A percentile compares a stretch with the other conserved stretches of the same genome.
phyloP scores from a whole-genome alignment of 2,113 vertebrate genomes.

The Neoarius graeffei region DNA sequence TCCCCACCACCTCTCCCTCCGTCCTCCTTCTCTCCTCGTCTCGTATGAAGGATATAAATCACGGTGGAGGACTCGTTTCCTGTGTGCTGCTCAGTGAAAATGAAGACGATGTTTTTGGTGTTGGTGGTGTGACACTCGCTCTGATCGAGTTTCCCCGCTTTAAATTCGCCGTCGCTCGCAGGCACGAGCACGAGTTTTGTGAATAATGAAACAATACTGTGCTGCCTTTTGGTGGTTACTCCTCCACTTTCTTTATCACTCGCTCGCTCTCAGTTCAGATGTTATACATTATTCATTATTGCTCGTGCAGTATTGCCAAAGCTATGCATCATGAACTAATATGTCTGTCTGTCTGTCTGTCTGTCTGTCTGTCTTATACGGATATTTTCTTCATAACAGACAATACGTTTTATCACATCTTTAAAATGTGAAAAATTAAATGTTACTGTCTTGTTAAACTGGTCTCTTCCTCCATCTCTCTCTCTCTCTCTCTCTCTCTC shows the following conservation, averaged over 20 bases:
- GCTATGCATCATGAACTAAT: background rate
- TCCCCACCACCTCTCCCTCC: background rate
- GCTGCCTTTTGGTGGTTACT: background rate
- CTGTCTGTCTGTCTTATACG: background rate
- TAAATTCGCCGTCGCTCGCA: background rate
- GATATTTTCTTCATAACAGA: background rate
- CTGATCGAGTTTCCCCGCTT: background rate
- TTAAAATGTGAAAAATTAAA: background rate
- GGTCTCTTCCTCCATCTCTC: background rate
- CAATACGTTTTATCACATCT: background rate
- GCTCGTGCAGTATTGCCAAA: background rate
- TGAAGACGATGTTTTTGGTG: constrained; percentile 25
- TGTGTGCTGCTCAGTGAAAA: background rate
- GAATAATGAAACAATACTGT: constrained; percentile 24
- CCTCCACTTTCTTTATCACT: background rate
- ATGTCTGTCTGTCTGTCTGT: background rate
- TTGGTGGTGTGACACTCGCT: background rate
- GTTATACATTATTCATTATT: constrained; percentile 11
- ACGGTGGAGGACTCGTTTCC: constrained; percentile 19
- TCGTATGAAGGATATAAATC: constrained; percentile 26
- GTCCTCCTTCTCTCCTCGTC: constrained; percentile 1
- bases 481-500: background rate
- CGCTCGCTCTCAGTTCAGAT: background rate
- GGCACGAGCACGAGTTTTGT: background rate
- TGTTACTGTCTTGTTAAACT: background rate